Conservation (phyloP, 2,113 vertebrate genomes). For the Aptenodytes patagonicus region DNA sequence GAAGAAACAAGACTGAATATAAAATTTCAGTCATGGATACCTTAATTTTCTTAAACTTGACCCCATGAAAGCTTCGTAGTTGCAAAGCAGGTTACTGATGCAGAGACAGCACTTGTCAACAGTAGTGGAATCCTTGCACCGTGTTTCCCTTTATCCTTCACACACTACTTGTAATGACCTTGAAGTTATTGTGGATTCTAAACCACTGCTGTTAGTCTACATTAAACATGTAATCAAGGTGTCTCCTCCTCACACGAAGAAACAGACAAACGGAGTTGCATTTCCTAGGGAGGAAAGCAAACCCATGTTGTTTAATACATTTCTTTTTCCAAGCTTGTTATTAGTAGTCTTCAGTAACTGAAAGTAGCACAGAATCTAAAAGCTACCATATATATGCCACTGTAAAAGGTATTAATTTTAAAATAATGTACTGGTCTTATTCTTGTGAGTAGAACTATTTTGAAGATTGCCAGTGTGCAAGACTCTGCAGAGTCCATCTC, state of each 20-base stretch:
- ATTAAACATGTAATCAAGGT: constrained; percentile 71
- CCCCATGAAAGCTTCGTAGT: constrained; percentile 9
- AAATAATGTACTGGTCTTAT: background rate
- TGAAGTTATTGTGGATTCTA: constrained; percentile 70
- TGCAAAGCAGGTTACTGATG: constrained; percentile 42
- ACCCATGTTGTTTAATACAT: constrained; percentile 35
- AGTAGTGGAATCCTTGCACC: constrained; percentile 31
- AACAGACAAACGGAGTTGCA: constrained; percentile 41
- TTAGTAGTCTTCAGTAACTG: constrained; percentile 37
- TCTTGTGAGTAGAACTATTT: background rate
- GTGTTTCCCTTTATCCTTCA: constrained; percentile 55
- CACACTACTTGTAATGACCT: constrained; percentile 59
- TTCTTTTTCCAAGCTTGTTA: constrained; percentile 28
- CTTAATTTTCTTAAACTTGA: constrained; percentile 31
- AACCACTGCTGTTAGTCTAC: constrained; percentile 56
- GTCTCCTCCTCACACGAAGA: constrained; percentile 54
- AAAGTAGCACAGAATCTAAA: constrained; percentile 59
- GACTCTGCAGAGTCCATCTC: background rate
- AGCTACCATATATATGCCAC: constrained; percentile 4
- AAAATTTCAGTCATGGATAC: constrained; percentile 9
- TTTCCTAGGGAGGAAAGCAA: constrained; percentile 56
- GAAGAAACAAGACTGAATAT: constrained; percentile 51
- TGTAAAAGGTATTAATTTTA: constrained; percentile 56
- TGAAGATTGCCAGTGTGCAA: background rate
- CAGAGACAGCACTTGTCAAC: constrained; percentile 29